Base-by-base conservation (phyloP, 2,797 vertebrate species). In the Novumbra hubbsi region DNA sequence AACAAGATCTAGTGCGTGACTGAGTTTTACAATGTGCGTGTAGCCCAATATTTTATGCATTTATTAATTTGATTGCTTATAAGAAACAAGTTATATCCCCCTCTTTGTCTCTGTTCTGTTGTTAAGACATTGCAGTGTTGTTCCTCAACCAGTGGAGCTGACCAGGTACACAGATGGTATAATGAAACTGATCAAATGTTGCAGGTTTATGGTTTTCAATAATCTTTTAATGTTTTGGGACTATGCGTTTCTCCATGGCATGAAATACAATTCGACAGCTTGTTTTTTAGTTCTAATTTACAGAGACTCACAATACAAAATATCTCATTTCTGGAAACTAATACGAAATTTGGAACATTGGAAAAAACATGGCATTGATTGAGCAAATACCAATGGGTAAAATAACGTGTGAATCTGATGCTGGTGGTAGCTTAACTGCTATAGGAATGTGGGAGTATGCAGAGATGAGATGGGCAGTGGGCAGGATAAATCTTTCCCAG, bases 401-500 rank as follows among this genome's bases (percentile, higher is more conserved):
- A 38, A 60, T 60, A 71, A 41, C 32, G 12, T 17, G 12, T 24
- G 32, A 41, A 34, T 19, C 52, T 62, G 70, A 60, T 41, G 52
- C 50, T 17, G 15, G 52, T 27, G n/a, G 32, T 24, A 71, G 69
- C n/a, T 2, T 19, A 12, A 15, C 27, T 16, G 50, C 27, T 32
- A 24, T 9, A 14, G 21, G 49, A 19, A 71, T 60, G 55, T 27
- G n/a, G 3, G 34, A 19, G 15, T 12, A 38, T 27, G 32, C 50
- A 38, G 69, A 60, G n/a, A 71, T 34, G 14, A 41, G 52, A 38
- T 24, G 52, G 70, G 52, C 52, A 34, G 17, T 34, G 69, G 32
- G 30, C 24, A 9, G 69, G 50, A 70, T 70, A 55, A 71, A 71
- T 71, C 69, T 21, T 57, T 28, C 32, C 67, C 32, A 55, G 69